phyloP scores from a whole-genome alignment of 2,113 vertebrate species.

The Dasyprocta punctata region DNA sequence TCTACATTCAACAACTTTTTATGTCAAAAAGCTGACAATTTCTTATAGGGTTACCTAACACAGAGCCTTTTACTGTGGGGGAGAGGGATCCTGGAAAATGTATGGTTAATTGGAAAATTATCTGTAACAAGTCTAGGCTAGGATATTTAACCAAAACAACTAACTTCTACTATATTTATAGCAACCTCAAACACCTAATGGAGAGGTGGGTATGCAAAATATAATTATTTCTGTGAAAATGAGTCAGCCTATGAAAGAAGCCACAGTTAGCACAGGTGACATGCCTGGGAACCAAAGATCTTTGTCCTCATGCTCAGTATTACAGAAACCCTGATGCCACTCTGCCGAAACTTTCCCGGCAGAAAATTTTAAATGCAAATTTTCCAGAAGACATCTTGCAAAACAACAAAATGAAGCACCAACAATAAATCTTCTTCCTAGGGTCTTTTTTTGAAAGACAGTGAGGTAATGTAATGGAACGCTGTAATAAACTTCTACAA shows the following conservation, averaged over 20 bases:
- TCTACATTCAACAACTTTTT: not conserved
- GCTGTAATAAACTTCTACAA: constrained; percentile 74
- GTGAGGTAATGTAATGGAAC: constrained; percentile 80
- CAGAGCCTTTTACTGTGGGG: not conserved
- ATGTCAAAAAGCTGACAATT: not conserved
- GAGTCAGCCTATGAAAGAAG: constrained; percentile 47
- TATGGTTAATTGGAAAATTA: constrained; percentile 8
- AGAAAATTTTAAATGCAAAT: constrained; percentile 77
- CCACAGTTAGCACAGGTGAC: constrained; percentile 36
- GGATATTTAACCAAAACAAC: not conserved
- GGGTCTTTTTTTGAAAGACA: constrained; percentile 68
- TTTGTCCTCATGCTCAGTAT: constrained; percentile 60
- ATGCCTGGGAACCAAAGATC: constrained; percentile 43
- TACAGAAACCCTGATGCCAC: constrained; percentile 74
- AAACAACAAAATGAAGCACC: constrained; percentile 68
- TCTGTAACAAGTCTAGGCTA: not conserved
- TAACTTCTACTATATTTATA: not conserved
- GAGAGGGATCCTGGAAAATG: not conserved
- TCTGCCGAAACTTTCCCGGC: constrained; percentile 70
- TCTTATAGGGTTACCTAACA: not conserved
- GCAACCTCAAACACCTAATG: not conserved
- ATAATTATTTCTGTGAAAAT: constrained; percentile 44
- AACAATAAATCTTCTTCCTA: constrained; percentile 4
- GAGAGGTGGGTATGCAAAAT: not conserved
- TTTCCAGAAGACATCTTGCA: constrained; percentile 57